Evolutionary conservation across 1,140 invertebrate genomes (phyloP).

Genomic region (Chymomyza costata): DNA sequence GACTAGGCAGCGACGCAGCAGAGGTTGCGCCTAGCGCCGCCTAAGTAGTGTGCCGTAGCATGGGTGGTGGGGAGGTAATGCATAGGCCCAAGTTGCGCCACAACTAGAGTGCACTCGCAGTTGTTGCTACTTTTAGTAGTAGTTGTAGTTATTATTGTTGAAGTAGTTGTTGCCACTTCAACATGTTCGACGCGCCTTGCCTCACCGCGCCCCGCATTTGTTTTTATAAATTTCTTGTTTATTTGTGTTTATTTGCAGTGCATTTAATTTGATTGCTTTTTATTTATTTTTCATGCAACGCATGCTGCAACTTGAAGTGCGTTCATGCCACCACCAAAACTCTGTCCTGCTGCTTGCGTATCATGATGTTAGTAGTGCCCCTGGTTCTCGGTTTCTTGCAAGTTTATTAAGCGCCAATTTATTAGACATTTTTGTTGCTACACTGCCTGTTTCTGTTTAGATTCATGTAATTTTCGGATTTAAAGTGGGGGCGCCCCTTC

Average conservation of each 20-base stretch:
- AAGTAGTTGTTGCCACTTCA: conserved; percentile 12
- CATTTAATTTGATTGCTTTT: conserved; percentile 73
- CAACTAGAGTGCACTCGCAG: conserved; percentile 13
- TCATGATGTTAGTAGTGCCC: conserved; percentile 9
- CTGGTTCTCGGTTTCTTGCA: conserved; percentile 37
- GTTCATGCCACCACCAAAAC: conserved; percentile 22
- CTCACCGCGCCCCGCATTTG: conserved; percentile 15
- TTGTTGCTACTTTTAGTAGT: conserved; percentile 51
- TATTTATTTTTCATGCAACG: conserved; percentile 50
- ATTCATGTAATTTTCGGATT: too few species aligned
- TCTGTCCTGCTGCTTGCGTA: conserved; percentile 25
- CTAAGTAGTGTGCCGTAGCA: conserved; percentile 6
- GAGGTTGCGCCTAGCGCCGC: conserved; percentile 33
- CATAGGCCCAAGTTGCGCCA: neutral
- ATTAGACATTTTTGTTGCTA: conserved; percentile 39
- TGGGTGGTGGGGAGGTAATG: neutral
- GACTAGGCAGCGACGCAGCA: conserved; percentile 16
- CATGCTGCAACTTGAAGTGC: conserved; percentile 4
- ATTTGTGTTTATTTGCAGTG: conserved; percentile 39
- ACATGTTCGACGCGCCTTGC: conserved; percentile 25
- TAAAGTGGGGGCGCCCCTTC: too few species aligned
- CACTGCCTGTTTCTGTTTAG: too few species aligned
- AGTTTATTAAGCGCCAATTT: conserved; percentile 69
- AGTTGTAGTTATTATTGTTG: conserved; percentile 8
- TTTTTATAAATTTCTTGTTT: too few species aligned